Conservation (phyloP, 2,113 vertebrate genomes). For the Charadrius vociferus region DNA sequence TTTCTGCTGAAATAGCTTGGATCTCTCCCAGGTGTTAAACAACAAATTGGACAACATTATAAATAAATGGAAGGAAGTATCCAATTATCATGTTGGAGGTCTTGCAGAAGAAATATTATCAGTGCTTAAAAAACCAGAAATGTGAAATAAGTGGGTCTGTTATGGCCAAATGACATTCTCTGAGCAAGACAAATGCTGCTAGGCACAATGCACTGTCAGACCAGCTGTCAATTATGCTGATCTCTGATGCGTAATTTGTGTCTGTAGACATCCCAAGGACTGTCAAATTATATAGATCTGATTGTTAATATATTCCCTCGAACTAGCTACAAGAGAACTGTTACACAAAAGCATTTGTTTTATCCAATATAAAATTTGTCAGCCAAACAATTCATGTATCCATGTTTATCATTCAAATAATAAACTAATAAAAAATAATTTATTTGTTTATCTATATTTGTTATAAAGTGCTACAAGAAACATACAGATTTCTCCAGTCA, state of each 20-base stretch:
- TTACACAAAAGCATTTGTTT: background rate
- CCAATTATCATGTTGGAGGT: background rate
- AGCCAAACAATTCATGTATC: background rate
- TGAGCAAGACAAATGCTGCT: background rate
- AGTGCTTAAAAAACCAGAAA: background rate
- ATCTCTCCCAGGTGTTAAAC: slow-evolving; percentile 51
- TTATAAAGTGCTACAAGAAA: background rate
- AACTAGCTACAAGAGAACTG: background rate
- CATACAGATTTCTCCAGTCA: background rate
- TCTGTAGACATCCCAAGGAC: background rate
- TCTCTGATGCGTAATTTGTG: background rate
- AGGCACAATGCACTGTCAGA: background rate
- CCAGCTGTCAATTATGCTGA: background rate
- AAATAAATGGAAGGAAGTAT: background rate
- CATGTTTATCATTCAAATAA: background rate
- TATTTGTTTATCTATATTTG: background rate
- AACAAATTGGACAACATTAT: slow-evolving; percentile 68
- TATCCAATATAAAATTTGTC: background rate
- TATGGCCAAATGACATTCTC: background rate
- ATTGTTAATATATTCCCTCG: background rate
- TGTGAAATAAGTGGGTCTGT: background rate
- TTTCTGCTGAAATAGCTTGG: slow-evolving; percentile 47
- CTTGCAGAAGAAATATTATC: slow-evolving; percentile 13
- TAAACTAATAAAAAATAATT: background rate
- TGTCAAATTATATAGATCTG: background rate